A percentile compares a stretch with the other conserved stretches of the same genome.
These are phyloP conservation scores for Podarcis lilfordi DNA, from an alignment of 2,797 vertebrate species.

Conservation along the genomic window DNA sequence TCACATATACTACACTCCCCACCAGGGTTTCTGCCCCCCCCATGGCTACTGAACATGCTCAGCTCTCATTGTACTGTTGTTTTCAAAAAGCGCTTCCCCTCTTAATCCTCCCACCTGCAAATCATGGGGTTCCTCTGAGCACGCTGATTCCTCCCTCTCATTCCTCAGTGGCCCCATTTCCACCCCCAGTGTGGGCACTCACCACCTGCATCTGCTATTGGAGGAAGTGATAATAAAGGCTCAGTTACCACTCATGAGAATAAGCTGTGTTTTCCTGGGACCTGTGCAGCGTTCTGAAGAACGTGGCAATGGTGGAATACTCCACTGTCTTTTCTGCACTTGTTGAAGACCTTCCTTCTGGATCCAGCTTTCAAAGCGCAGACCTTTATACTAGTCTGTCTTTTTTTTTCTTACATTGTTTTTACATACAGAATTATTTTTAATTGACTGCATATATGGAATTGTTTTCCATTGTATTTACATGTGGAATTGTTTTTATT, in stretches of 20 bases:
- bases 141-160: background rate
- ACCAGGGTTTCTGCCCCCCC: background rate
- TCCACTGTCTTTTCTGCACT: background rate
- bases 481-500: no score
- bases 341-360: background rate
- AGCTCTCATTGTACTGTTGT: background rate
- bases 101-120: background rate
- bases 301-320: no score
- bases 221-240: background rate
- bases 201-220: background rate
- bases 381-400: no score
- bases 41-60: background rate
- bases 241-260: background rate
- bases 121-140: background rate
- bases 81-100: background rate
- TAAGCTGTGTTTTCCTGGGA: background rate
- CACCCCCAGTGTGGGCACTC: background rate
- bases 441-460: no score
- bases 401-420: no score
- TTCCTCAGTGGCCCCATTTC: background rate
- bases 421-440: no score
- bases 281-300: background rate
- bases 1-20: no score
- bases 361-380: background rate
- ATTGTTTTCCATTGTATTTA: no score